Evolutionary conservation across 2,113 vertebrate genomes (phyloP), one percentile per base, ranked within the genome.

Genomic region (Nansenia antarctica): DNA sequence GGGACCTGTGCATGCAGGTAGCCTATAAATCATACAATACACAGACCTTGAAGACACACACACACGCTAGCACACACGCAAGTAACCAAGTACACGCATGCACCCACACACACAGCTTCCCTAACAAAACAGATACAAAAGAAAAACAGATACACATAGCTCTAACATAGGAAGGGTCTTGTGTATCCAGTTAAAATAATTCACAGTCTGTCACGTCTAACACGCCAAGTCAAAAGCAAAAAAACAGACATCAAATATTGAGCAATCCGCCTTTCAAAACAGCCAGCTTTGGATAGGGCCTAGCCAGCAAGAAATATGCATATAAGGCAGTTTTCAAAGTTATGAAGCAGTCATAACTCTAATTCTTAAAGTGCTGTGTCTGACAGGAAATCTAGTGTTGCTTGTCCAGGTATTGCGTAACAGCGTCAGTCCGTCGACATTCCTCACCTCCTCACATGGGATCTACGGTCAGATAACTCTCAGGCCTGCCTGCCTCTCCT

Each of bases 1-100:
- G 52, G 47, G 62, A 74, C 71, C 57, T 80, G 78, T 70, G 55
- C 58, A 54, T 71, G 72, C 79, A 74, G 45, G 79, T 69, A 52
- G 58, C 29, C n/a, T 27, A 59, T 60, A 61, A 57, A 35, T 69
- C 27, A 69, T 49, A 64, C 65, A 76, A 72, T 22, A 32, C 67
- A 42, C 15, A 65, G 67, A 69, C 62, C 65, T 60, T 3, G 24
- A 64, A 69, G 70, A 62, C 45, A 58, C 42, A 30, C 49, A 12
- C 57, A 12, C 11, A 60, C 4, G 30, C 37, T 30, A 2, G 2
- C n/a, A n/a, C 32, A 20, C 20, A 37, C 32, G 3, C 35, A 37
- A 62, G 7, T 20, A n/a, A n/a, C n/a, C n/a, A n/a, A n/a, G n/a
- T n/a, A n/a, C 12, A 30, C 15, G 15, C 26, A 37, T 18, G 29